Evolutionary conservation across 2,113 vertebrate genomes (phyloP), one percentile per base, ranked within the genome.

Genomic region (Anthoscopus minutus): DNA sequence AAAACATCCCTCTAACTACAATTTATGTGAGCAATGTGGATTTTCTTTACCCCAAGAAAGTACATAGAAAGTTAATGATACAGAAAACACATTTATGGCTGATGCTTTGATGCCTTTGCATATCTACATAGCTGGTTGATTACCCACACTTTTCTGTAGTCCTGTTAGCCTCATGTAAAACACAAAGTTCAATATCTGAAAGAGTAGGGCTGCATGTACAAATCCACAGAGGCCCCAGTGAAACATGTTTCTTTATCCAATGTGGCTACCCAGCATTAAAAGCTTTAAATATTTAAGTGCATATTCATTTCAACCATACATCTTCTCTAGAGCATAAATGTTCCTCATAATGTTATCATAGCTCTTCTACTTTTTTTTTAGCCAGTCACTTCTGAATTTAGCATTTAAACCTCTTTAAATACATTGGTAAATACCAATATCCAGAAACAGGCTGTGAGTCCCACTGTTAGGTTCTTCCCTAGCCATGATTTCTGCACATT

Each of bases 271-370:
- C 17, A 60, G 16, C 58, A 73, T 81, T 82, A 82, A 86, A 73
- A 89, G 17, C 8, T 77, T 77, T 96, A 93, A 94, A 96, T 96
- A 86, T 89, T 95, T 94, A 94, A 94, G 81, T 66, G 28, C 53
- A 22, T 82, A 91, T 86, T 89, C 73, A 85, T 95, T 82, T 91
- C 71, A 94, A 73, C 23, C 50, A 85, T 62, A 27, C 10, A 54
- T 91, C 27, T 69, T 74, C 57, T 93, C 62, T 76, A 77, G 27
- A 89, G 45, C 21, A 57, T 38, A 40, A 81, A 25, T 35, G 31
- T 45, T 89, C 33, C 30, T 77, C n/a, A 47, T 54, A 88, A 50
- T 35, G 3, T 37, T 89, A 47, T 38, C 45, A 66, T 7, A 56
- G 7, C 33, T 74, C 11, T 85, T 80, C 35, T n/a, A 35, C 16